Conservation (phyloP, 2,888 invertebrate genomes). For the Microctonus brassicae region DNA sequence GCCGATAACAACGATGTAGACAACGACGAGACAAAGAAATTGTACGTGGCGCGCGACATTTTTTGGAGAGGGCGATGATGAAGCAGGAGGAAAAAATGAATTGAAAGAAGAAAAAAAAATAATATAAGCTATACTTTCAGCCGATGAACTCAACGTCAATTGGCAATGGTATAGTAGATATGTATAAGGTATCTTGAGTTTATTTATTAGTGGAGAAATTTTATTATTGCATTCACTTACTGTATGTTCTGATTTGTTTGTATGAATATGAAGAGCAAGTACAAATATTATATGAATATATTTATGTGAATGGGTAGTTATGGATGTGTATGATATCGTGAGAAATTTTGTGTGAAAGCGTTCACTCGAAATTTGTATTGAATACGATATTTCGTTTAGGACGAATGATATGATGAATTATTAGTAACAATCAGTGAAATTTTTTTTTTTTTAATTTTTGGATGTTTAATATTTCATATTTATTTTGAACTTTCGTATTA, state of each 20-base stretch:
- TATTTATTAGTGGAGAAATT: background rate
- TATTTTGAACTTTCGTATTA: too few relatives aligned
- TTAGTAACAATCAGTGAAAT: too few relatives aligned
- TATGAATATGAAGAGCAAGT: too few relatives aligned
- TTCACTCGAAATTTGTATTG: too few relatives aligned
- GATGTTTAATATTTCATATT: too few relatives aligned
- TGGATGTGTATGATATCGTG: too few relatives aligned
- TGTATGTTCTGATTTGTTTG: background rate
- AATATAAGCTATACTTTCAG: background rate
- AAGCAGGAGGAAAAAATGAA: background rate
- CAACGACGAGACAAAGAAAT: conserved; percentile 28
- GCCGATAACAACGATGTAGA: conserved; percentile 7
- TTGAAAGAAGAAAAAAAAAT: background rate
- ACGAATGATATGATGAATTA: too few relatives aligned
- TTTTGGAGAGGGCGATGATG: conserved; percentile 8
- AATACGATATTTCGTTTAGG: too few relatives aligned
- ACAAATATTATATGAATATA: background rate
- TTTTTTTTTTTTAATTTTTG: too few relatives aligned
- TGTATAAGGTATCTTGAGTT: background rate
- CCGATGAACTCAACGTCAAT: background rate
- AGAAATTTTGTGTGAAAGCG: too few relatives aligned
- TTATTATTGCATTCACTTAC: background rate
- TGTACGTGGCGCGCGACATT: conserved; percentile 19
- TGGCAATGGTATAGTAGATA: background rate
- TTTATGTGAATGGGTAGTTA: too few relatives aligned